Percentiles rank a stretch among this genome's conserved stretches.
Evolutionary conservation across 2,888 invertebrate species (phyloP).

Genomic region (Campoplex capitator): DNA sequence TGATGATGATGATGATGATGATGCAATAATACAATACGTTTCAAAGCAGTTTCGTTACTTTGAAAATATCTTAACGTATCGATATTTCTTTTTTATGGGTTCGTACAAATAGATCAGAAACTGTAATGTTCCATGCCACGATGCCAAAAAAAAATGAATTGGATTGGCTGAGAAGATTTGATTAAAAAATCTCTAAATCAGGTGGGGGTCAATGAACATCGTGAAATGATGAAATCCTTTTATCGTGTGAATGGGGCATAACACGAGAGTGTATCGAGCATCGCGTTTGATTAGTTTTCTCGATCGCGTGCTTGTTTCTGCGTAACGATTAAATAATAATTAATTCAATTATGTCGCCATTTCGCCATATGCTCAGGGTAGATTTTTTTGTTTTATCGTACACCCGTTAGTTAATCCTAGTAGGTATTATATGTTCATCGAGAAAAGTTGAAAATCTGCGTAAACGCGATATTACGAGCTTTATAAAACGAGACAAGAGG

Average conservation of each 20-base stretch:
- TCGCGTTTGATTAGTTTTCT: conserved; percentile 1
- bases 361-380: not conserved
- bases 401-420: conserved; percentile 30
- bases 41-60: not conserved
- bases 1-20: not conserved
- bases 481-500: not conserved
- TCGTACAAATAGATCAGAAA: not conserved
- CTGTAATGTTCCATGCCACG: not conserved
- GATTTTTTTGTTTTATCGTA: not conserved
- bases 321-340: conserved; percentile 57
- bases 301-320: not conserved
- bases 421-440: conserved; percentile 10
- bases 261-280: not conserved
- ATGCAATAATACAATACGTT: not conserved
- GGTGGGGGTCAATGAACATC: not conserved
- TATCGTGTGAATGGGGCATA: not conserved
- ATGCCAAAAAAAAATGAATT: not conserved
- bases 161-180: not conserved
- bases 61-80: not conserved
- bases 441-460: conserved; percentile 1
- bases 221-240: not conserved
- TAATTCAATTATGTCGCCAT: conserved; percentile 53
- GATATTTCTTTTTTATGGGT: not conserved
- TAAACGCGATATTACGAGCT: not conserved
- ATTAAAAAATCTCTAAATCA: not conserved